Percentiles rank a stretch among this genome's conserved stretches.
Evolutionary conservation across 2,888 invertebrate genomes (phyloP).

Genomic region (Leptodirus hochenwartii): DNA sequence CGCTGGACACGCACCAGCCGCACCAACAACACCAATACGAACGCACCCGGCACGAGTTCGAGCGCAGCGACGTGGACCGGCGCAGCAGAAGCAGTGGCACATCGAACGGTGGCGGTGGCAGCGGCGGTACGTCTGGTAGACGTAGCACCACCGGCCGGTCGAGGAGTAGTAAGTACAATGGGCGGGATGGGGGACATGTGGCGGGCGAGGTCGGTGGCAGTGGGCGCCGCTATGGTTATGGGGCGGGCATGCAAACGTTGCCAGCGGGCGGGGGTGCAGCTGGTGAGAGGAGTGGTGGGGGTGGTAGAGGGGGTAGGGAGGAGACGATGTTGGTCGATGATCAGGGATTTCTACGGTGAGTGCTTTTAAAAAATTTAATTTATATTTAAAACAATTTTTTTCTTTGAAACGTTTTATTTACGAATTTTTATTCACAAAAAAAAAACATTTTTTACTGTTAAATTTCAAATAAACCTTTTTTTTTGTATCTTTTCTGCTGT

Average conservation of each 20-base stretch:
- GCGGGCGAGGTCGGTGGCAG: slow-evolving; percentile 31
- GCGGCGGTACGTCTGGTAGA: slow-evolving; percentile 25
- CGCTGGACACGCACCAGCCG: slow-evolving; percentile 18
- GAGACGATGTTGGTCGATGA: slow-evolving; percentile 76
- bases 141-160: slow-evolving; percentile 24
- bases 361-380: too few species aligned
- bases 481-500: too few species aligned
- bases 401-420: too few species aligned
- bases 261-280: slow-evolving; percentile 32
- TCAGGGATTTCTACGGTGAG: slow-evolving; percentile 75
- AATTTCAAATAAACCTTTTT: too few species aligned
- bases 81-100: slow-evolving; percentile 9
- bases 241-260: slow-evolving; percentile 31
- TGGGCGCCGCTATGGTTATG: slow-evolving; percentile 13
- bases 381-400: too few species aligned
- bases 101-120: too few species aligned
- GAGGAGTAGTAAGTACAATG: slow-evolving; percentile 30
- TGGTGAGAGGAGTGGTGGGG: too few species aligned
- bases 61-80: slow-evolving; percentile 36
- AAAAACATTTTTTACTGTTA: too few species aligned
- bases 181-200: slow-evolving; percentile 30
- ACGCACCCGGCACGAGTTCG: slow-evolving; percentile 33
- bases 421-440: too few species aligned
- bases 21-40: slow-evolving; percentile 20
- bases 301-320: slow-evolving; percentile 32